Percentiles rank a stretch among this genome's conserved stretches.
Evolutionary conservation across 2,888 invertebrate species (phyloP).

Genomic region (Empis livida): DNA sequence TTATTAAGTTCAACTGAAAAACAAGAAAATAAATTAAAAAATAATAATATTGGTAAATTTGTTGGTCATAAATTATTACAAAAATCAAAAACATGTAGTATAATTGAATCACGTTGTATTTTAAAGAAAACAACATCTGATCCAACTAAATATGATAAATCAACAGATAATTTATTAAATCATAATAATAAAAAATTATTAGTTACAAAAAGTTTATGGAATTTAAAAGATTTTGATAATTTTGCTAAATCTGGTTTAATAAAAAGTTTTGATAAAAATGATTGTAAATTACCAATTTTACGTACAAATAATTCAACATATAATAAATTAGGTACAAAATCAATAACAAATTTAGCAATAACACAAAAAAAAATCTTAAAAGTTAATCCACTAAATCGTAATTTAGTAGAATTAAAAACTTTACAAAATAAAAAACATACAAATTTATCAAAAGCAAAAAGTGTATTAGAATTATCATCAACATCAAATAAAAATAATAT

Average conservation of each 20-base stretch:
- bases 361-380: constrained; percentile 5
- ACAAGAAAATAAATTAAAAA: not conserved
- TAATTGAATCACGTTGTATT: constrained; percentile 55
- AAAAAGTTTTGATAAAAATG: constrained; percentile 22
- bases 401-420: too few relatives aligned
- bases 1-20: not conserved
- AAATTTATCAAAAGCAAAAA: constrained; percentile 39
- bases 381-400: too few relatives aligned
- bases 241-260: constrained; percentile 37
- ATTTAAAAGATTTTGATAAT: constrained; percentile 43
- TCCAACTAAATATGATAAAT: constrained; percentile 21
- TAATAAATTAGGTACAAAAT: constrained; percentile 27
- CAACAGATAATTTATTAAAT: constrained; percentile 2
- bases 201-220: constrained; percentile 46
- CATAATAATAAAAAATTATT: constrained; percentile 30
- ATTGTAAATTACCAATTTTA: constrained; percentile 37
- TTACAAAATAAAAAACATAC: constrained; percentile 6
- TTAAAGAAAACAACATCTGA: constrained; percentile 41
- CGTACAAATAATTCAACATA: constrained; percentile 21
- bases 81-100: constrained; percentile 58
- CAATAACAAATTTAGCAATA: constrained; percentile 20
- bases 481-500: too few relatives aligned
- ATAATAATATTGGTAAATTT: not conserved
- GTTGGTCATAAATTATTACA: constrained; percentile 33
- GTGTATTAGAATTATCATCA: constrained; percentile 41